Evolutionary conservation across 2,113 vertebrate species (phyloP).

Genomic region (Semnornis frantzii): DNA sequence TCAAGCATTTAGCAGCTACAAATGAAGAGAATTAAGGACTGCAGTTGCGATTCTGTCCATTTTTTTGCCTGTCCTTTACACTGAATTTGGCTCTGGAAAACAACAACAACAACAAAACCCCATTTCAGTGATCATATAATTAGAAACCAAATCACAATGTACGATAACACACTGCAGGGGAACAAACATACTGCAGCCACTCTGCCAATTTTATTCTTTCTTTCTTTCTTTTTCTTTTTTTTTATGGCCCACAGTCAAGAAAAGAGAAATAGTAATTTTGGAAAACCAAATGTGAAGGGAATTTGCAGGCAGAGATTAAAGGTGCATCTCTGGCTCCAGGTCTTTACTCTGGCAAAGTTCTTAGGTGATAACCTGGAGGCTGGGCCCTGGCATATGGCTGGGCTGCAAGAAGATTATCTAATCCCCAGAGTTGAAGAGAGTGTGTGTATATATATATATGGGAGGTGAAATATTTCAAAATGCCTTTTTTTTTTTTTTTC

Average conservation of each 20-base stretch:
- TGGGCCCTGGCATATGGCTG: neutral
- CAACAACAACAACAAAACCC: neutral
- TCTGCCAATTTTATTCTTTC: neutral
- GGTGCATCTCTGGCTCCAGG: neutral
- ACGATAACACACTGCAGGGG: neutral
- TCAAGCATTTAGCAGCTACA: neutral
- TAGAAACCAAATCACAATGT: neutral
- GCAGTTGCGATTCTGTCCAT: neutral
- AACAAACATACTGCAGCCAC: neutral
- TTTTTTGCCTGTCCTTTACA: neutral
- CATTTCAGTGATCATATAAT: neutral
- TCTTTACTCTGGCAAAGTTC: neutral
- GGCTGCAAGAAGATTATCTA: neutral
- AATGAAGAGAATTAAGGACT: neutral
- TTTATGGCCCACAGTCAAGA: neutral
- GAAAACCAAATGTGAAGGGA: neutral
- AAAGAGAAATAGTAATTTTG: neutral
- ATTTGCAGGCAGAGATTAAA: neutral
- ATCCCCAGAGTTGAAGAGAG: neutral
- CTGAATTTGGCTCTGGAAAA: neutral
- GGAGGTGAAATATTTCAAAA: neutral
- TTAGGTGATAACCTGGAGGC: neutral
- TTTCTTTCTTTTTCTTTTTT: neutral
- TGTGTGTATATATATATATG: too few relatives aligned
- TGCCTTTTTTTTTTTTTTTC: neutral